These are phyloP conservation scores for Phycodurus eques DNA, from an alignment of 2,113 vertebrate species.

Conservation along the genomic window DNA sequence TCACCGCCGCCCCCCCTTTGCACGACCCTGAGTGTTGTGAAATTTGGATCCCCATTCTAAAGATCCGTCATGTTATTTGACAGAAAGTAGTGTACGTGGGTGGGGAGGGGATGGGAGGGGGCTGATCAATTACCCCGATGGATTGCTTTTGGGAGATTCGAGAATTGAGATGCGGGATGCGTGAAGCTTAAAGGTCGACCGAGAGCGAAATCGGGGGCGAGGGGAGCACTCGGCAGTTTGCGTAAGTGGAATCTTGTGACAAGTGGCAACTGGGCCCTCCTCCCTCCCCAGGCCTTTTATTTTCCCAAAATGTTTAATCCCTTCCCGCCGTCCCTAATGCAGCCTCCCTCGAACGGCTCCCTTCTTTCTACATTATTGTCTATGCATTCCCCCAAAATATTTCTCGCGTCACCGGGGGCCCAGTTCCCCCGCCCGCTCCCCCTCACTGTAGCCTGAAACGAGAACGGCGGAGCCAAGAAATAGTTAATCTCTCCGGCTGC, in stretches of 20 bases:
- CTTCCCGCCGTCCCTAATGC: conserved; percentile 23
- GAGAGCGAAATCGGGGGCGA: conserved; percentile 4
- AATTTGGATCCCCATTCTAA: no score
- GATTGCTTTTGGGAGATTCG: conserved; percentile 58
- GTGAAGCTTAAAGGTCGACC: conserved; percentile 35
- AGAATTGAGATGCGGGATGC: conserved; percentile 38
- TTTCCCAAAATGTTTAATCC: conserved; percentile 70
- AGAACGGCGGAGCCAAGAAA: conserved; percentile 69
- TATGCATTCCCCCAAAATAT: conserved; percentile 57
- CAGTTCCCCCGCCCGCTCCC: conserved; percentile 64
- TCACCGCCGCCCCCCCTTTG: no score
- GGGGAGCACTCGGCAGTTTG: conserved; percentile 25
- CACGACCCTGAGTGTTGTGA: no score
- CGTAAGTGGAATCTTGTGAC: conserved; percentile 48
- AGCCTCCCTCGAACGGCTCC: conserved; percentile 44
- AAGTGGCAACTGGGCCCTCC: conserved; percentile 60
- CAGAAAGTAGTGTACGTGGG: no score
- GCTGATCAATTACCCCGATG: conserved; percentile 65
- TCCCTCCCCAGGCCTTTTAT: conserved; percentile 50
- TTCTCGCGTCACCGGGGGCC: conserved; percentile 48
- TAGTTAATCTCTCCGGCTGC: conserved; percentile 69
- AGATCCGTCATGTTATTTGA: no score
- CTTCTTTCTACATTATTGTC: conserved; percentile 64
- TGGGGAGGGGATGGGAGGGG: conserved; percentile 11
- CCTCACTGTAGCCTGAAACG: conserved; percentile 63